phyloP scores from a whole-genome alignment of 2,113 vertebrate genomes.

The Phaetusa simplex region DNA sequence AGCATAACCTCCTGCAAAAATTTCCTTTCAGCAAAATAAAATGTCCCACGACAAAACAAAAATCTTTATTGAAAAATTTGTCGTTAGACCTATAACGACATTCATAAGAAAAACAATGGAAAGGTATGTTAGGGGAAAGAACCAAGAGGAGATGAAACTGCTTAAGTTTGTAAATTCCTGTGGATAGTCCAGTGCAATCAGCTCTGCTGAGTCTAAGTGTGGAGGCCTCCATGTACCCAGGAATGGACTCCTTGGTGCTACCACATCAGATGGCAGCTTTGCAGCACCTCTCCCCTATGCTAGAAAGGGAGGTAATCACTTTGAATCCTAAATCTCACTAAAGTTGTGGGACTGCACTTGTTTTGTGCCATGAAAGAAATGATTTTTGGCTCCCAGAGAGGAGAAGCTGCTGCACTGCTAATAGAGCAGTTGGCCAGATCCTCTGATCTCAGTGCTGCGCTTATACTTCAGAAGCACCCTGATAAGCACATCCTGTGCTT shows the following conservation, averaged over 20 bases:
- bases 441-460: not conserved
- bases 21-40: not conserved
- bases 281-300: not conserved
- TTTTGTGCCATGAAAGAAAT: rapidly evolving
- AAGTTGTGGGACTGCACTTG: not conserved
- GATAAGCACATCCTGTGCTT: not conserved
- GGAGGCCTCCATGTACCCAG: not conserved
- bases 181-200: not conserved
- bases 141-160: not conserved
- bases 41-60: not conserved
- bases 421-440: not conserved
- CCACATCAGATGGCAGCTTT: not conserved
- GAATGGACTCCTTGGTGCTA: not conserved
- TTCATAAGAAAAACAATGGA: not conserved
- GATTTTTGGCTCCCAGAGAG: not conserved
- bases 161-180: not conserved
- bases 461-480: not conserved
- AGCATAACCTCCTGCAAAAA: not conserved
- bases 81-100: not conserved
- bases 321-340: not conserved
- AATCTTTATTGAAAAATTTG: not conserved
- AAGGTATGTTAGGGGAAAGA: not conserved
- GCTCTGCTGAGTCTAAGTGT: not conserved
- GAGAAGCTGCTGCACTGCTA: not conserved
- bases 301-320: not conserved